phyloP scores from a whole-genome alignment of 2,888 invertebrate species.

The Sminthurinus aureus region DNA sequence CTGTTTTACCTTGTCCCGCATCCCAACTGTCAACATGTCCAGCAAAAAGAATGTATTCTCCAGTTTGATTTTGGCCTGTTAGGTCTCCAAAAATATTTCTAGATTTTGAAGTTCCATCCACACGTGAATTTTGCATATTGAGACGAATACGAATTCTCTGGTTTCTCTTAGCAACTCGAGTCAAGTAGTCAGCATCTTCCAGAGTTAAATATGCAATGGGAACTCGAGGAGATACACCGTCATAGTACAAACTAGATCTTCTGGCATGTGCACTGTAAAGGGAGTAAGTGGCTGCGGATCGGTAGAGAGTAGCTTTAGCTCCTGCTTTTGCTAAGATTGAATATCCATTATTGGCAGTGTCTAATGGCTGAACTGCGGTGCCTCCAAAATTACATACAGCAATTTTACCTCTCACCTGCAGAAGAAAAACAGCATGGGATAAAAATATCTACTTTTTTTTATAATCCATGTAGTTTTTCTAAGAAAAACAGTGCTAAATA shows the following conservation, averaged over 20 bases:
- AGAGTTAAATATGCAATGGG: constrained; percentile 62
- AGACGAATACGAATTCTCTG: constrained; percentile 22
- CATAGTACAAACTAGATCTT: constrained; percentile 60
- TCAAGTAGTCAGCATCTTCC: constrained; percentile 64
- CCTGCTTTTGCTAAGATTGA: constrained; percentile 62
- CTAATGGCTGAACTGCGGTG: neutral
- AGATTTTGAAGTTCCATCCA: constrained; percentile 12
- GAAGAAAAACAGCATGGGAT: too few relatives aligned
- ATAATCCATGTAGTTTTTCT: too few relatives aligned
- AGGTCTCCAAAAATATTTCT: constrained; percentile 40
- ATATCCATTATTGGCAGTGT: constrained; percentile 33
- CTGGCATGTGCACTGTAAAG: constrained; percentile 65
- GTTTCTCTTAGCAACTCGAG: constrained; percentile 62
- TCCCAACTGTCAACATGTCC: constrained; percentile 43
- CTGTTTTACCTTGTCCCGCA: constrained; percentile 73
- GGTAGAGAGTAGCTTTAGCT: constrained; percentile 63
- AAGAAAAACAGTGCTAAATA: too few relatives aligned
- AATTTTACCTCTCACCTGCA: constrained; percentile 64
- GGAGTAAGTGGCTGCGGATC: constrained; percentile 64
- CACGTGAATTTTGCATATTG: constrained; percentile 27
- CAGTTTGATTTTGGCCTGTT: constrained; percentile 8
- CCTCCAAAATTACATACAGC: constrained; percentile 63
- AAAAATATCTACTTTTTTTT: constrained; percentile 6
- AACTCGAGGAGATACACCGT: constrained; percentile 56
- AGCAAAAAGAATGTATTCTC: constrained; percentile 35